Evolutionary conservation across 1,140 invertebrate species (phyloP).

Genomic region (Drosophila busckii): DNA sequence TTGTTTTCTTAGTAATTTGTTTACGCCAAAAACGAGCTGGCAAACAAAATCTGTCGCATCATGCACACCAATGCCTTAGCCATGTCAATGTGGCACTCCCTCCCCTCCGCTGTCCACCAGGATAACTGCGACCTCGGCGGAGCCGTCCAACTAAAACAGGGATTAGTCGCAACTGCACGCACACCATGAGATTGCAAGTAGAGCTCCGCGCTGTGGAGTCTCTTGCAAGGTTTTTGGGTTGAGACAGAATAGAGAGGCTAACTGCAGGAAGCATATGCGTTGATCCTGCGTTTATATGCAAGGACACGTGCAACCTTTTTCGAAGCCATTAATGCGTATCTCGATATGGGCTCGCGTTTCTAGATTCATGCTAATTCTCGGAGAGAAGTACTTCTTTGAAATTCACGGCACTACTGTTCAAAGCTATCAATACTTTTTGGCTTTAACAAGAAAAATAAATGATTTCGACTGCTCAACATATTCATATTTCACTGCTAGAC

Average conservation of each 20-base stretch:
- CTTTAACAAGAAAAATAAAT: too few relatives aligned
- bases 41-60: conserved; percentile 55
- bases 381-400: too few relatives aligned
- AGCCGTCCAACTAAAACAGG: conserved; percentile 57
- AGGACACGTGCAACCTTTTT: conserved; percentile 24
- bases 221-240: too few relatives aligned
- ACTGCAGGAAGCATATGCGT: not conserved
- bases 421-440: too few relatives aligned
- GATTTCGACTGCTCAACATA: too few relatives aligned
- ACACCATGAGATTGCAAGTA: conserved; percentile 46
- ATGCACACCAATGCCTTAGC: conserved; percentile 12
- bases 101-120: not conserved
- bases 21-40: conserved; percentile 40
- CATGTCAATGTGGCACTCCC: conserved; percentile 18
- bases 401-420: too few relatives aligned
- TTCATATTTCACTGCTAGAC: too few relatives aligned
- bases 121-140: conserved; percentile 3
- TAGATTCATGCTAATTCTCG: too few relatives aligned
- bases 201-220: not conserved
- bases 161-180: conserved; percentile 68
- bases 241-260: not conserved
- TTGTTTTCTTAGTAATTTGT: conserved; percentile 67
- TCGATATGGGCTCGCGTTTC: too few relatives aligned
- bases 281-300: conserved; percentile 27
- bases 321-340: too few relatives aligned